Conservation (phyloP, 2,888 invertebrate species). For the Chrysodeixis includens region DNA sequence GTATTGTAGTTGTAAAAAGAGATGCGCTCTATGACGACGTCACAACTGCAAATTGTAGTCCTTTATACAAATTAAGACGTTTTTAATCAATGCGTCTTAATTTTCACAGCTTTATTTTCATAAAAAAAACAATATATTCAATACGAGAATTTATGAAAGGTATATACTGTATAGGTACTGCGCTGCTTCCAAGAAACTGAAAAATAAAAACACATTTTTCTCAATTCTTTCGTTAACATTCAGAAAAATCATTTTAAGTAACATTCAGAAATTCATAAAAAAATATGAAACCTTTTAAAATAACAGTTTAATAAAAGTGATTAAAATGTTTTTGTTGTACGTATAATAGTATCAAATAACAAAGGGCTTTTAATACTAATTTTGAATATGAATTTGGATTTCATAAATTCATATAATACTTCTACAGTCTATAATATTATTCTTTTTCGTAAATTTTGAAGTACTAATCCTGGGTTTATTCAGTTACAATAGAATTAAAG, state of each 20-base stretch:
- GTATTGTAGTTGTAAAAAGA: no score
- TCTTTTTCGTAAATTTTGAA: constrained; percentile 11
- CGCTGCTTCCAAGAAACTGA: no score
- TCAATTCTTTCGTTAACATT: background rate
- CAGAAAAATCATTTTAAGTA: background rate
- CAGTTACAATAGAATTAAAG: constrained; percentile 19
- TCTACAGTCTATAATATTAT: background rate
- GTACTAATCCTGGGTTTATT: constrained; percentile 21
- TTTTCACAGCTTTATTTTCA: no score
- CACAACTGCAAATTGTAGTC: no score
- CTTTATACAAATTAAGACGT: no score
- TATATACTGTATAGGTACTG: no score
- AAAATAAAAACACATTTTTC: no score
- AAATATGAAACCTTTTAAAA: background rate
- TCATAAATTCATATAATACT: constrained; percentile 10
- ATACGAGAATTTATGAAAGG: no score
- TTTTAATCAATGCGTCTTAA: no score
- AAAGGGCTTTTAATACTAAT: background rate
- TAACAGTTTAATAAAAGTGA: background rate
- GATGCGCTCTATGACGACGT: no score
- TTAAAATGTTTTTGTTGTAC: background rate
- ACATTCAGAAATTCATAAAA: background rate
- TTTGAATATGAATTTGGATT: background rate
- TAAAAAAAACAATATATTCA: no score
- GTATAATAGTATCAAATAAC: background rate